These are phyloP conservation scores for Hipposideros larvatus DNA, from an alignment of 2,797 vertebrate genomes.

Conservation along the genomic window DNA sequence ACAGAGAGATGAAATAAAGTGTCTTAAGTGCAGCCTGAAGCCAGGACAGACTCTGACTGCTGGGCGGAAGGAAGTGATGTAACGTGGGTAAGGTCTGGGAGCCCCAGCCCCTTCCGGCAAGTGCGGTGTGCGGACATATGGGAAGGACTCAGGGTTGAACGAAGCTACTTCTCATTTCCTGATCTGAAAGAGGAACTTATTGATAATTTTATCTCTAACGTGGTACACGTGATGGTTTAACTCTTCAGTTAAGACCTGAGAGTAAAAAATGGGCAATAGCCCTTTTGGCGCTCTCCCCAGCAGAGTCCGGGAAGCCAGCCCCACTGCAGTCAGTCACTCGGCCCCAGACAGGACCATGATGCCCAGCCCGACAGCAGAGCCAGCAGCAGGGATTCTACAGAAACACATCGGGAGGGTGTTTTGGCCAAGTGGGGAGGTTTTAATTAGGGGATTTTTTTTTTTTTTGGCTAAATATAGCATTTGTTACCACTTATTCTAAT, in stretches of 20 bases:
- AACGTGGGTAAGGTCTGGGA: rapidly evolving
- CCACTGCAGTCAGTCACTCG: not conserved
- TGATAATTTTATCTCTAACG: slow-evolving; percentile 64
- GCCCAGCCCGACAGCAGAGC: rapidly evolving
- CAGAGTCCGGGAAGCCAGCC: not conserved
- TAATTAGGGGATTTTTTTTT: not conserved
- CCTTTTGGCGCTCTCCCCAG: not conserved
- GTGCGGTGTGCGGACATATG: rapidly evolving
- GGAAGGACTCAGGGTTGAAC: not conserved
- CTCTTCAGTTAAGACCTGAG: slow-evolving; percentile 65
- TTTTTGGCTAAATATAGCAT: not conserved
- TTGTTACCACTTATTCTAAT: not conserved
- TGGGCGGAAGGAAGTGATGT: not conserved
- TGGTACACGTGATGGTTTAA: slow-evolving; percentile 82
- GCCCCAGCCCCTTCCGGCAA: too few relatives aligned
- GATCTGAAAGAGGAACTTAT: slow-evolving; percentile 27
- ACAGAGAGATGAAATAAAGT: too few relatives aligned
- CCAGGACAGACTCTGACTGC: too few relatives aligned
- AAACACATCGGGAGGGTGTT: not conserved
- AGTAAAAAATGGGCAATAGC: slow-evolving; percentile 67
- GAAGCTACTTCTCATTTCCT: not conserved
- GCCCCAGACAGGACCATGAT: not conserved
- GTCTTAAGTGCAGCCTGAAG: not conserved
- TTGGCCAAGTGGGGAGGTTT: not conserved
- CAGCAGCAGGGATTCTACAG: not conserved